phyloP scores from a whole-genome alignment of 2,113 vertebrate species.

The Lamprotornis superbus region DNA sequence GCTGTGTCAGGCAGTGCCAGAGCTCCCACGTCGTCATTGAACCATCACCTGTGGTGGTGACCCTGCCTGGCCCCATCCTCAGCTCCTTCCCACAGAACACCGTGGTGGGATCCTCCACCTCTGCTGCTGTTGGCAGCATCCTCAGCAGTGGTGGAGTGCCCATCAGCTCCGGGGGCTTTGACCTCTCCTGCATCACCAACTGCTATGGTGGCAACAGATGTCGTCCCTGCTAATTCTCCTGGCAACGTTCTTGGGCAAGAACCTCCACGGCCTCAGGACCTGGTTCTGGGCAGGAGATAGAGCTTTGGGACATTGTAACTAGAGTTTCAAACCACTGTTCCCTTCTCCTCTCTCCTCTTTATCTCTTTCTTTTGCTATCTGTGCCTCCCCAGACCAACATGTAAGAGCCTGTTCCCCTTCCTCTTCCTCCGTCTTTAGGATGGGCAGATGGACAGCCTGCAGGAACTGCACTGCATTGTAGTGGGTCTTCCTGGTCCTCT shows the following conservation, averaged over 20 bases:
- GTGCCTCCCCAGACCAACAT: rapidly evolving
- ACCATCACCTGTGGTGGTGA: no score
- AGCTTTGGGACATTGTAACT: neutral
- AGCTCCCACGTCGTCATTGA: no score
- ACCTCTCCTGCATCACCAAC: neutral
- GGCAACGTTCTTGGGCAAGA: rapidly evolving
- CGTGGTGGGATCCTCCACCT: no score
- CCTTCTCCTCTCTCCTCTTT: neutral
- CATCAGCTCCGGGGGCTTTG: neutral
- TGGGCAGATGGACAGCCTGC: neutral
- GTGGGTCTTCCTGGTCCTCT: neutral
- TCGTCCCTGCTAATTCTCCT: neutral
- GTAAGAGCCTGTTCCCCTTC: neutral
- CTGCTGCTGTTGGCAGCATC: neutral
- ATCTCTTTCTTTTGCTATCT: neutral
- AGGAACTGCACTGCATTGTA: neutral
- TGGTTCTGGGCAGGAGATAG: neutral
- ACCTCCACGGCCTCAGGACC: rapidly evolving
- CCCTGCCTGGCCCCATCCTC: no score
- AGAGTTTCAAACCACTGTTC: neutral
- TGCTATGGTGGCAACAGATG: neutral
- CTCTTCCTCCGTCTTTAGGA: neutral
- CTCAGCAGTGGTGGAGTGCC: neutral
- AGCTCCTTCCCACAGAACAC: no score
- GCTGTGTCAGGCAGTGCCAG: no score